Evolutionary conservation across 2,888 invertebrate genomes (phyloP).

Genomic region (Luperina nickerlii): DNA sequence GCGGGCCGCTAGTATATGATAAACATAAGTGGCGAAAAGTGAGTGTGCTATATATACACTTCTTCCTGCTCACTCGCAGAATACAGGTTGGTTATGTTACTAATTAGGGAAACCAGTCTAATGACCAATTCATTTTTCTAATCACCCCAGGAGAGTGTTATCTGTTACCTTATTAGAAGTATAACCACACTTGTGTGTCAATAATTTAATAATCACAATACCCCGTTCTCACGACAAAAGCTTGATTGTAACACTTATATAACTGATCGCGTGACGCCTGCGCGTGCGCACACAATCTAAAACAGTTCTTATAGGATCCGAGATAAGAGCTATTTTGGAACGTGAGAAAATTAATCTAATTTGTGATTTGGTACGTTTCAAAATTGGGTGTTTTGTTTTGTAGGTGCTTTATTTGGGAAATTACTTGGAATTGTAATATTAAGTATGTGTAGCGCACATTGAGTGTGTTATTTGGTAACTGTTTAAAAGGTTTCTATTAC

Average conservation of each 20-base stretch:
- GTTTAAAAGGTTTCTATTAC: neutral
- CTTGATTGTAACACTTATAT: constrained; percentile 68
- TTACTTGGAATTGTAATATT: constrained; percentile 30
- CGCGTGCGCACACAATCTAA: constrained; percentile 48
- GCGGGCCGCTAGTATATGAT: no score
- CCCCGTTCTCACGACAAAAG: constrained; percentile 62
- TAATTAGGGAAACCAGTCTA: constrained; percentile 33
- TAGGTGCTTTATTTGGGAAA: constrained; percentile 53
- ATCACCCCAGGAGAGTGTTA: constrained; percentile 24
- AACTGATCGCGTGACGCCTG: constrained; percentile 63
- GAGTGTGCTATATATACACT: no score
- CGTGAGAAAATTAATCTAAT: constrained; percentile 58
- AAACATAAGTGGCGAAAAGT: no score
- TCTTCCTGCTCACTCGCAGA: no score
- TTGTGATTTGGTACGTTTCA: constrained; percentile 60
- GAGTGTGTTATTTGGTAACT: constrained; percentile 2
- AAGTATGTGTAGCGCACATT: constrained; percentile 12
- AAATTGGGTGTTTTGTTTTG: constrained; percentile 61
- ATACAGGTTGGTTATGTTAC: neutral
- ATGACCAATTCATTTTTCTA: constrained; percentile 23
- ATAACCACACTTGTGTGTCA: constrained; percentile 55
- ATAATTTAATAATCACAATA: constrained; percentile 65
- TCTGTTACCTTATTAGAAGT: constrained; percentile 57
- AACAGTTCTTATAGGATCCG: constrained; percentile 52
- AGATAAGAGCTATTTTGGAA: constrained; percentile 55